Percentiles rank a stretch among this genome's conserved stretches.
phyloP scores from a whole-genome alignment of 2,113 vertebrate species.

The Neodontobutis hainanensis region DNA sequence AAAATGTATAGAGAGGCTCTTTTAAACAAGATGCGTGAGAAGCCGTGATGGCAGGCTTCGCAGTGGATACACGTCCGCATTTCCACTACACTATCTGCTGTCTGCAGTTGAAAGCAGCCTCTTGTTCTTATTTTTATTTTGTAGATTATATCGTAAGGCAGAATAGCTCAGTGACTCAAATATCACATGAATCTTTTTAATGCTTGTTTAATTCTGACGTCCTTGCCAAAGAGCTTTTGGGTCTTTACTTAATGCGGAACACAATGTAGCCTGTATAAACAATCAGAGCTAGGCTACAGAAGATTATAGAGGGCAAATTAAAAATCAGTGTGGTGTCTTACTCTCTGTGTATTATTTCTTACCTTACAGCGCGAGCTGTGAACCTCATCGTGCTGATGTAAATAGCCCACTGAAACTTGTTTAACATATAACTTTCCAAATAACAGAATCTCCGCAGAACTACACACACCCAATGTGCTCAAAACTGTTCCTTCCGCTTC shows the following conservation, averaged over 20 bases:
- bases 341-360: slow-evolving; percentile 18
- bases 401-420: slow-evolving; percentile 10
- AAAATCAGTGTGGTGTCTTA: background rate
- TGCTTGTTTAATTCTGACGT: background rate
- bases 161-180: slow-evolving; percentile 7
- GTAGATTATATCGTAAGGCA: background rate
- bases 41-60: slow-evolving; percentile 10
- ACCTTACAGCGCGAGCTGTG: slow-evolving; percentile 35
- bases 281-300: background rate
- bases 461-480: background rate
- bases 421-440: slow-evolving; percentile 25
- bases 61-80: slow-evolving; percentile 8
- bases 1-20: background rate
- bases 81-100: slow-evolving; percentile 17
- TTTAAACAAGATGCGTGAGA: slow-evolving; percentile 9
- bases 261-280: background rate
- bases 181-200: slow-evolving; percentile 30
- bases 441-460: slow-evolving; percentile 11
- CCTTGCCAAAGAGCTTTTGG: background rate
- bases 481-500: too few relatives aligned
- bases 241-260: background rate
- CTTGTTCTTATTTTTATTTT: slow-evolving; percentile 34
- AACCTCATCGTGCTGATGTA: slow-evolving; percentile 21
- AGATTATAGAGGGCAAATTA: background rate
- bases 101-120: slow-evolving; percentile 28